A percentile compares a stretch with the other conserved stretches of the same genome.
phyloP scores from a whole-genome alignment of 2,888 invertebrate species.

The Cantharis lateralis region DNA sequence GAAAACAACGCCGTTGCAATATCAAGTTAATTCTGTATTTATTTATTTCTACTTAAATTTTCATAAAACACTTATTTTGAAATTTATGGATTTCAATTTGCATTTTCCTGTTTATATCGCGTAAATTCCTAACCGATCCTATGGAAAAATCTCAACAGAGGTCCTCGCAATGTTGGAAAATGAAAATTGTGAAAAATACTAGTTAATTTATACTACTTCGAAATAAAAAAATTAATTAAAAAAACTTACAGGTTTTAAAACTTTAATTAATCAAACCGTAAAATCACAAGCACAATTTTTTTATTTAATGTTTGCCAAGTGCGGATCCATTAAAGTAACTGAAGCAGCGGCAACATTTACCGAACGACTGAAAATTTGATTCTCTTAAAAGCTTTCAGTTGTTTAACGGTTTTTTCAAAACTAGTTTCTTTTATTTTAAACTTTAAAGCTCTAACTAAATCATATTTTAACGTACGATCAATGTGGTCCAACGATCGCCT shows the following conservation, averaged over 20 bases:
- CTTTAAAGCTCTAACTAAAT: neutral
- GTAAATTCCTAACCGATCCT: neutral
- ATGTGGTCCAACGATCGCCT: neutral
- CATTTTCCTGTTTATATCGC: neutral
- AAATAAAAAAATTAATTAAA: neutral
- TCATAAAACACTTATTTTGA: neutral
- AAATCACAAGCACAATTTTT: neutral
- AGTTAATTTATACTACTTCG: too few species aligned
- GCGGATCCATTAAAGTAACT: neutral
- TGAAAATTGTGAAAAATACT: neutral
- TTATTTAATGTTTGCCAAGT: neutral
- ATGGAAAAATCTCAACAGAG: neutral
- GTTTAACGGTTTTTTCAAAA: conserved; percentile 39
- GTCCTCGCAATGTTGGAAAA: neutral
- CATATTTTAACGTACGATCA: neutral
- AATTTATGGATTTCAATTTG: neutral
- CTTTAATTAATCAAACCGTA: neutral
- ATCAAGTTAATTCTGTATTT: neutral
- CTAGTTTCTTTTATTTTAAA: conserved; percentile 38
- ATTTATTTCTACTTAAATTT: neutral
- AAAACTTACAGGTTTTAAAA: neutral
- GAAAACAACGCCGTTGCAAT: neutral
- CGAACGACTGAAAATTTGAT: neutral
- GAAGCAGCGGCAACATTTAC: neutral
- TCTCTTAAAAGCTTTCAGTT: neutral